Conservation (phyloP, 2,888 invertebrate species). For the Mechanitis mazaeus region DNA sequence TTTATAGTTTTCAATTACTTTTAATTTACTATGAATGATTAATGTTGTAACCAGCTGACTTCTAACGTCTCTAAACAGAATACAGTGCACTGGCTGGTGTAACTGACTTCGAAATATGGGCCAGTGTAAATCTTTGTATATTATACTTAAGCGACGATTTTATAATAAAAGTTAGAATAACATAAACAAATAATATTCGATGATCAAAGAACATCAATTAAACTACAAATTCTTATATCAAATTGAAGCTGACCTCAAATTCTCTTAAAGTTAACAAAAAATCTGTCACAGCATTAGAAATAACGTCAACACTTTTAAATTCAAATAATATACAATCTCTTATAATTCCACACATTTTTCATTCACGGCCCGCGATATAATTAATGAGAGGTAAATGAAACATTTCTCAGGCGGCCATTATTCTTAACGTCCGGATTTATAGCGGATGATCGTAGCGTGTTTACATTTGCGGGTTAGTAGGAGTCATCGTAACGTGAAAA, state of each 20-base stretch:
- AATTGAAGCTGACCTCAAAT: no score
- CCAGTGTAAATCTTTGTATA: no score
- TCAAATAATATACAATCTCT: neutral
- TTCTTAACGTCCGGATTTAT: conserved; percentile 12
- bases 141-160: no score
- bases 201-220: no score
- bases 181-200: no score
- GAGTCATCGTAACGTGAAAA: conserved; percentile 4
- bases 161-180: no score
- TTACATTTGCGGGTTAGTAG: conserved; percentile 6
- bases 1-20: neutral
- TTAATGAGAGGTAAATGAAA: conserved; percentile 8
- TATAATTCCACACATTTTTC: conserved; percentile 1
- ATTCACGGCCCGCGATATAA: conserved; percentile 6
- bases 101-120: no score
- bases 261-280: neutral
- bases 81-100: no score
- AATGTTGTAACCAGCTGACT: no score
- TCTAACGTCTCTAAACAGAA: no score
- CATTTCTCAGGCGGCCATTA: conserved; percentile 8
- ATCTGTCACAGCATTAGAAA: neutral
- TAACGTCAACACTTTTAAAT: neutral
- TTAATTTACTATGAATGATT: no score
- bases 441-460: conserved; percentile 8
- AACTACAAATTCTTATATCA: no score